phyloP scores from a whole-genome alignment of 1,140 invertebrate genomes.

The Diprion similis region DNA sequence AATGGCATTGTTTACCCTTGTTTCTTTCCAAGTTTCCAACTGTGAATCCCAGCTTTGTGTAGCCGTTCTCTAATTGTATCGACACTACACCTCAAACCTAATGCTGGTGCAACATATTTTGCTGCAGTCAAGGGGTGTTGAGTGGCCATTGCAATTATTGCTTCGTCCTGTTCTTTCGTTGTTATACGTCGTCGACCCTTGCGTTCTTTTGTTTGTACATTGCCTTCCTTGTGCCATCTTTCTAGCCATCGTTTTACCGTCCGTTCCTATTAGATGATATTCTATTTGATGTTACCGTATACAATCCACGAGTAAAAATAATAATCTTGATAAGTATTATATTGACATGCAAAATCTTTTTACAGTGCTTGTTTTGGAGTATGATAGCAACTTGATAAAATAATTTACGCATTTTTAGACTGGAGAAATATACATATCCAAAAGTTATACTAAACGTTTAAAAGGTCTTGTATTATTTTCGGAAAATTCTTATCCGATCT shows the following conservation, averaged over 20 bases:
- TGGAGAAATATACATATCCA: neutral
- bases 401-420: neutral
- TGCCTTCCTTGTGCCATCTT: constrained; percentile 59
- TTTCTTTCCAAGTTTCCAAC: constrained; percentile 59
- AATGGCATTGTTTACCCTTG: constrained; percentile 44
- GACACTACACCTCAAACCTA: constrained; percentile 58
- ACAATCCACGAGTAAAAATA: too few relatives aligned
- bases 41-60: constrained; percentile 59
- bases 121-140: constrained; percentile 57
- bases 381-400: too few relatives aligned
- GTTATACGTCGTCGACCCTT: constrained; percentile 57
- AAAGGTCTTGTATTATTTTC: neutral
- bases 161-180: constrained; percentile 59
- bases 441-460: neutral
- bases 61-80: constrained; percentile 57
- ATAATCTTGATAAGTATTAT: too few relatives aligned
- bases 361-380: too few relatives aligned
- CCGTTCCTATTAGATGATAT: constrained; percentile 42
- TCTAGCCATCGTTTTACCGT: constrained; percentile 60
- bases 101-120: constrained; percentile 56
- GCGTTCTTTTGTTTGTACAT: constrained; percentile 59
- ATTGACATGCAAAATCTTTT: too few relatives aligned
- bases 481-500: neutral
- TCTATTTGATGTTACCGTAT: neutral
- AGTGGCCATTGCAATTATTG: constrained; percentile 58